A percentile compares a stretch with the other conserved stretches of the same genome.
Conservation (phyloP, 2,888 invertebrate genomes). For the Zonitis immaculata region DNA sequence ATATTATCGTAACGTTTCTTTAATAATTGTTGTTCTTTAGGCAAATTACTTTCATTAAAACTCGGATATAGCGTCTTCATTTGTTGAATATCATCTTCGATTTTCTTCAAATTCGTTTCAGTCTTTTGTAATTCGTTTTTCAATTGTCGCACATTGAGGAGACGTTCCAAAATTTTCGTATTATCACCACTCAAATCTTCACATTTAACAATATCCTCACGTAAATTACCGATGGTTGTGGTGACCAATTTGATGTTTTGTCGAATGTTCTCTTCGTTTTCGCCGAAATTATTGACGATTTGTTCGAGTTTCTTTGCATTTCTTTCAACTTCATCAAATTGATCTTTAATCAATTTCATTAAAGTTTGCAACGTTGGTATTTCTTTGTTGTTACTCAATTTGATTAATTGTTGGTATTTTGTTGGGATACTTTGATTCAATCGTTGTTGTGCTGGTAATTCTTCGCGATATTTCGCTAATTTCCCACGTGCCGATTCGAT, state of each 20-base stretch:
- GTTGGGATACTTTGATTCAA: slow-evolving; percentile 71
- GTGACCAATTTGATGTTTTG: slow-evolving; percentile 66
- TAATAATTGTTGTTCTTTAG: slow-evolving; percentile 78
- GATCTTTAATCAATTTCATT: slow-evolving; percentile 63
- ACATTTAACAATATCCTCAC: slow-evolving; percentile 82
- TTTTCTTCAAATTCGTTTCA: slow-evolving; percentile 62
- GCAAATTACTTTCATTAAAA: slow-evolving; percentile 69
- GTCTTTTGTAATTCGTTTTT: slow-evolving; percentile 67
- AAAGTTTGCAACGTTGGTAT: slow-evolving; percentile 66
- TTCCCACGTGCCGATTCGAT: slow-evolving; percentile 74
- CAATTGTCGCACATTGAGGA: slow-evolving; percentile 69
- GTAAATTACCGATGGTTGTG: slow-evolving; percentile 65
- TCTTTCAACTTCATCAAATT: slow-evolving; percentile 69
- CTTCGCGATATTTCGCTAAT: slow-evolving; percentile 79
- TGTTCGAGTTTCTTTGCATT: slow-evolving; percentile 71
- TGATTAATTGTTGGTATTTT: slow-evolving; percentile 74
- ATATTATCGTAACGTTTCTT: slow-evolving; percentile 80
- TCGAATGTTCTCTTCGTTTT: slow-evolving; percentile 69
- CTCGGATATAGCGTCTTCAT: slow-evolving; percentile 72
- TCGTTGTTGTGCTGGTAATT: slow-evolving; percentile 72
- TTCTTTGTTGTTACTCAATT: slow-evolving; percentile 66
- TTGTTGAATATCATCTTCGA: slow-evolving; percentile 65
- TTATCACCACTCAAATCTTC: slow-evolving; percentile 88
- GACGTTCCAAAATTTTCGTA: slow-evolving; percentile 71
- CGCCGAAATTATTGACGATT: slow-evolving; percentile 67